Conservation (phyloP, 1,140 invertebrate genomes). For the Pogonomyrmex californicus region DNA sequence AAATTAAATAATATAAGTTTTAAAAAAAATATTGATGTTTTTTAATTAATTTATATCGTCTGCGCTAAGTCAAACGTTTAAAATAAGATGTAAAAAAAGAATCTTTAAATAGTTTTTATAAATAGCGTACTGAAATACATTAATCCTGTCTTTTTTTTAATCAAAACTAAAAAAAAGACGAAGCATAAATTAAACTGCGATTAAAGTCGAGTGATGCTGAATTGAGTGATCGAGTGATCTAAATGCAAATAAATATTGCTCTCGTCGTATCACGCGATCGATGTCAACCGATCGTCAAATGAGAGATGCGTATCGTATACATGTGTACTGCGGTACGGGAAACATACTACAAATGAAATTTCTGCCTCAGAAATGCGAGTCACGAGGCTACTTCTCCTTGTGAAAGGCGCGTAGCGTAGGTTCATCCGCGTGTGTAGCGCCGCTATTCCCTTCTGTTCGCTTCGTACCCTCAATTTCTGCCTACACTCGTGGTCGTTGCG, state of each 20-base stretch:
- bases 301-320: conserved; percentile 4
- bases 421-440: conserved; percentile 69
- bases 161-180: neutral
- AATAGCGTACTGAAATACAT: too few relatives aligned
- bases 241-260: neutral
- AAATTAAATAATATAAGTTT: neutral
- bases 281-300: conserved; percentile 15
- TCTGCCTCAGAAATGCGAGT: conserved; percentile 54
- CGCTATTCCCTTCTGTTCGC: conserved; percentile 58
- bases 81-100: neutral
- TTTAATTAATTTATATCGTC: neutral
- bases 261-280: neutral
- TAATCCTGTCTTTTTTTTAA: neutral
- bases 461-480: conserved; percentile 70
- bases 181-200: conserved; percentile 15
- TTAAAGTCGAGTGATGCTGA: neutral
- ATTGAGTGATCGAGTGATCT: too few relatives aligned
- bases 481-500: conserved; percentile 75
- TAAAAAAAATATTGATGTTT: neutral
- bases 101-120: too few relatives aligned
- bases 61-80: neutral
- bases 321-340: neutral
- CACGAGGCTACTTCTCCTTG: conserved; percentile 59
- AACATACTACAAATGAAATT: conserved; percentile 69
- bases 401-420: conserved; percentile 58